Conservation (phyloP, 64 coral and sea anemone species). For the Pachyseris speciosa region DNA sequence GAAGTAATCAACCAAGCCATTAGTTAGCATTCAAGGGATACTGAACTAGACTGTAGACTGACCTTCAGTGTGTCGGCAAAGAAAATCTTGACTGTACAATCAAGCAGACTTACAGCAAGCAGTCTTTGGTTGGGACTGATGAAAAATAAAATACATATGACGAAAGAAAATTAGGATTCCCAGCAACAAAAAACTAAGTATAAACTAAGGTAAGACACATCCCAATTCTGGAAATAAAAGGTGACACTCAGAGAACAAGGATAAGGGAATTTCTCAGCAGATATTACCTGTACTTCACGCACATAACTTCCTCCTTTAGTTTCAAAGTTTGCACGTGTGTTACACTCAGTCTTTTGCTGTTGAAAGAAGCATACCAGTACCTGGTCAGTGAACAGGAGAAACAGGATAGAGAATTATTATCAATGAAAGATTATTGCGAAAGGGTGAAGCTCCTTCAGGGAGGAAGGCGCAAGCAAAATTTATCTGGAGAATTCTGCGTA, state of each 20-base stretch:
- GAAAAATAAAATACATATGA: background rate
- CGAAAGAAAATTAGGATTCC: background rate
- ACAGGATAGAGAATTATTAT: too few relatives aligned
- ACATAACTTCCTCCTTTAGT: constrained; percentile 93
- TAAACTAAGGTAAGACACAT: background rate
- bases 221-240: too few relatives aligned
- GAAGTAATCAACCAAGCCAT: too few relatives aligned
- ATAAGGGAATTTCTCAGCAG: background rate
- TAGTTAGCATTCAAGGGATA: too few relatives aligned
- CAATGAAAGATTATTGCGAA: too few relatives aligned
- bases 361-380: background rate
- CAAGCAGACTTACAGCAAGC: constrained; percentile 88
- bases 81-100: constrained; percentile 98
- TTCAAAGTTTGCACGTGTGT: constrained; percentile 94
- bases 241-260: too few relatives aligned
- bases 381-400: background rate
- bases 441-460: too few relatives aligned
- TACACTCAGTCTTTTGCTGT: constrained; percentile 92
- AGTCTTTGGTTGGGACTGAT: constrained; percentile 87
- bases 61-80: constrained; percentile 98
- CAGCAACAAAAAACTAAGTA: background rate
- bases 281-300: constrained; percentile 93
- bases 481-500: too few relatives aligned
- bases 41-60: background rate
- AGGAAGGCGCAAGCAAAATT: too few relatives aligned